A percentile compares a stretch with the other conserved stretches of the same genome.
phyloP scores from a whole-genome alignment of 2,113 vertebrate species.

The Hypomesus transpacificus region DNA sequence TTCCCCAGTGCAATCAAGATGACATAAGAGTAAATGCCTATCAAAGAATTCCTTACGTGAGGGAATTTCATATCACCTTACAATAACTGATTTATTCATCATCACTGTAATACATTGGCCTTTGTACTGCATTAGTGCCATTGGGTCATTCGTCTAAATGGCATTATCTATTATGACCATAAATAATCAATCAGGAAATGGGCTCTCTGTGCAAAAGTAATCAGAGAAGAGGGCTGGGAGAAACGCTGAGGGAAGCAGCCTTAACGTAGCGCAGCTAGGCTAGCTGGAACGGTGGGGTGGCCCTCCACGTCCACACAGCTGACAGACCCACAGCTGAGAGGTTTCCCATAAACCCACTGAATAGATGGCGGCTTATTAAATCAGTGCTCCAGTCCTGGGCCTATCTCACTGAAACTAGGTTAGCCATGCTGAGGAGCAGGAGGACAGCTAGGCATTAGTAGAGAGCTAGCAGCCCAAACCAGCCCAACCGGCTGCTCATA shows the following conservation, averaged over 20 bases:
- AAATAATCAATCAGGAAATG: slow-evolving; percentile 54
- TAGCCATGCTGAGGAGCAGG: slow-evolving; percentile 27
- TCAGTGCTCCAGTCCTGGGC: slow-evolving; percentile 1
- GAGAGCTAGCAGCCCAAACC: neutral
- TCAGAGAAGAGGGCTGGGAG: neutral
- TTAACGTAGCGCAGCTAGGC: slow-evolving; percentile 14
- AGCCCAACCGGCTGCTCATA: neutral
- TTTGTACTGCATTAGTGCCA: slow-evolving; percentile 29
- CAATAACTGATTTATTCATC: slow-evolving; percentile 26
- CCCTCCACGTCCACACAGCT: neutral
- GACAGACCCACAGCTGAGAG: slow-evolving; percentile 19
- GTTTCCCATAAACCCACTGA: slow-evolving; percentile 17
- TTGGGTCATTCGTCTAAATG: slow-evolving; percentile 39
- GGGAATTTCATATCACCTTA: slow-evolving; percentile 2
- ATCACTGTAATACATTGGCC: slow-evolving; percentile 21
- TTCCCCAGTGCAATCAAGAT: slow-evolving; percentile 7
- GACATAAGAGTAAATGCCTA: neutral
- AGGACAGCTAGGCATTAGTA: slow-evolving; percentile 13
- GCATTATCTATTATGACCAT: slow-evolving; percentile 41
- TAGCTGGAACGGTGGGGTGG: too few species aligned
- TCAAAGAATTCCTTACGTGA: neutral
- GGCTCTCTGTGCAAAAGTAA: slow-evolving; percentile 34
- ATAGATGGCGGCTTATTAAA: neutral
- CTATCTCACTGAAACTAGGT: slow-evolving; percentile 29
- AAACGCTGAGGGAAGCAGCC: slow-evolving; percentile 11